Evolutionary conservation across 2,113 vertebrate species (phyloP).

Genomic region (Climacteris rufus): DNA sequence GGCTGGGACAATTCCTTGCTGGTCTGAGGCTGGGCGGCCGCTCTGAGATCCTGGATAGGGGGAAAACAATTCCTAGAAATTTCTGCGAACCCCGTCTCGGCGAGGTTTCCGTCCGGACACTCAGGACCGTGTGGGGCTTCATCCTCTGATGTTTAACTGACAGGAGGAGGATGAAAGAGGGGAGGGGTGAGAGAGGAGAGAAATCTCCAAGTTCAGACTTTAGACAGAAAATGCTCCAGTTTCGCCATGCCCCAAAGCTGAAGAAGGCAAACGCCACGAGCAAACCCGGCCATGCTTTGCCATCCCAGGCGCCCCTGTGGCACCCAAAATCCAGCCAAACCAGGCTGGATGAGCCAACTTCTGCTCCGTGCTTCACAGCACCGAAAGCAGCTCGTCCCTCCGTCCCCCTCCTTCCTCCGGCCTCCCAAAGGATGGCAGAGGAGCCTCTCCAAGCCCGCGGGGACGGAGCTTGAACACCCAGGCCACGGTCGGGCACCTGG

Average conservation of each 20-base stretch:
- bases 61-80: not conserved
- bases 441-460: not conserved
- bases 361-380: not conserved
- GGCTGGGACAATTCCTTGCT: not conserved
- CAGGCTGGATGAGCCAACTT: not conserved
- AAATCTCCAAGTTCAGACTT: not conserved
- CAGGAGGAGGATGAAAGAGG: not conserved
- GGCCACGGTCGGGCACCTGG: not conserved
- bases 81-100: not conserved
- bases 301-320: accelerated
- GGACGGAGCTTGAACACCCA: not conserved
- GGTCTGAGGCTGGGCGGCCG: not conserved
- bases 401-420: not conserved
- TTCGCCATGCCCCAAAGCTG: accelerated
- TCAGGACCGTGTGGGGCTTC: not conserved
- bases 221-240: not conserved
- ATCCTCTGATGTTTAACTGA: not conserved
- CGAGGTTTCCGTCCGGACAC: not conserved
- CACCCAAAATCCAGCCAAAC: not conserved
- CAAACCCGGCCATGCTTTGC: not conserved
- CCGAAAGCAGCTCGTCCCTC: not conserved
- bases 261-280: not conserved
- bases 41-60: not conserved
- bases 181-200: not conserved
- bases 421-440: not conserved